phyloP scores from a whole-genome alignment of 2,113 vertebrate genomes.

The Paramormyrops kingsleyae region DNA sequence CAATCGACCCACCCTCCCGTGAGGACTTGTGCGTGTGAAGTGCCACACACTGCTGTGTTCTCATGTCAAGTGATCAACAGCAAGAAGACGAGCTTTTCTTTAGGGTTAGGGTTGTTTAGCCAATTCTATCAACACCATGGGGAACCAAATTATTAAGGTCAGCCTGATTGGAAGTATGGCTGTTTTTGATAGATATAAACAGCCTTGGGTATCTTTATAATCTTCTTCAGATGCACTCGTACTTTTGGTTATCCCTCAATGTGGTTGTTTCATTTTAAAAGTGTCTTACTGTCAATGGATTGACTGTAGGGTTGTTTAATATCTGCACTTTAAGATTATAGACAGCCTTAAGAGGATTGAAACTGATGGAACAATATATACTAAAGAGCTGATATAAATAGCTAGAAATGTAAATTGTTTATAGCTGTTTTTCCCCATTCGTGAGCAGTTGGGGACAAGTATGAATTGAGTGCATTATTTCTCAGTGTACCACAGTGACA shows the following conservation, averaged over 20 bases:
- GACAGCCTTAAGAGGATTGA: not conserved
- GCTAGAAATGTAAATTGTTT: conserved; percentile 2
- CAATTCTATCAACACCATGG: not conserved
- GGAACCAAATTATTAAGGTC: not conserved
- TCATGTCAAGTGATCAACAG: not conserved
- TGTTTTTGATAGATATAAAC: not conserved
- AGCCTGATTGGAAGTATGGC: not conserved
- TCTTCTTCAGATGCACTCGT: not conserved
- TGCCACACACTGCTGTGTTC: not conserved
- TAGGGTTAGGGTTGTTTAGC: not conserved
- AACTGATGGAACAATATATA: not conserved
- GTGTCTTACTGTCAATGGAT: not conserved
- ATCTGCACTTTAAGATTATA: not conserved
- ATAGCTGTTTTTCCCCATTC: not conserved
- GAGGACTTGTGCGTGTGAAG: not conserved
- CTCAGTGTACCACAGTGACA: not conserved
- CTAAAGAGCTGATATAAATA: not conserved
- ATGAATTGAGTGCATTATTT: not conserved
- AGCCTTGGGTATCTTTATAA: not conserved
- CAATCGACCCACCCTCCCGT: not conserved
- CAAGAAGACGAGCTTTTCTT: not conserved
- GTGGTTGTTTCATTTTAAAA: not conserved
- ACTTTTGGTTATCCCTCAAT: not conserved
- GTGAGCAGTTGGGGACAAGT: not conserved
- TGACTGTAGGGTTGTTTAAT: not conserved